phyloP scores from a whole-genome alignment of 2,888 invertebrate genomes.

The Eutolmus rufibarbis region DNA sequence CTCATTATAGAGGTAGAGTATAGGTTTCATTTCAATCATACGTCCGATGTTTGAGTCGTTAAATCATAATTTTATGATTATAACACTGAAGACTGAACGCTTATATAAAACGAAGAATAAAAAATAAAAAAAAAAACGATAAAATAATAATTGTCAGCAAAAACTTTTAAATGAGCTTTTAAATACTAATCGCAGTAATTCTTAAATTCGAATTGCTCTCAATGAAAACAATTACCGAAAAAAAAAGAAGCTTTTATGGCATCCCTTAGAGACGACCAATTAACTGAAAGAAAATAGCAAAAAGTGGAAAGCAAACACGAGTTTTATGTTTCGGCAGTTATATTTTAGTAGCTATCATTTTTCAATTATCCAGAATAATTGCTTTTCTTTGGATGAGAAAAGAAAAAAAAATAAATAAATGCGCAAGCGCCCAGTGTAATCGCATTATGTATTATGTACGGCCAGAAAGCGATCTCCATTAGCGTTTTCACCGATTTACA shows the following conservation, averaged over 20 bases:
- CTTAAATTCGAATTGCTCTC: background rate
- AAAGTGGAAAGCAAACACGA: background rate
- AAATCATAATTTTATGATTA: background rate
- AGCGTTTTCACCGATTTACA: conserved; percentile 17
- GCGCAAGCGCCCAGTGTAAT: background rate
- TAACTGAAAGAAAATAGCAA: background rate
- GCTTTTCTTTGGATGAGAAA: background rate
- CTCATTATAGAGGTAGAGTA: too few relatives aligned
- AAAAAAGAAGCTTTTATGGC: background rate
- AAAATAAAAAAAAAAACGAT: background rate
- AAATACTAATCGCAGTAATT: background rate
- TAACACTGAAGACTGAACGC: too few relatives aligned
- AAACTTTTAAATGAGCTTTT: background rate
- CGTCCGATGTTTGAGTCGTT: background rate
- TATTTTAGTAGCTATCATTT: conserved; percentile 4
- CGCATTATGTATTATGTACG: background rate
- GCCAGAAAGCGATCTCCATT: conserved; percentile 9
- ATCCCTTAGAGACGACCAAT: background rate
- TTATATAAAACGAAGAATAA: too few relatives aligned
- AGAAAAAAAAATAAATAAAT: background rate
- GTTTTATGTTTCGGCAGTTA: background rate
- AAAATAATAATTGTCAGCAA: background rate
- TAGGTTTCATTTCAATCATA: background rate
- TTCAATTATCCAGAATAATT: background rate
- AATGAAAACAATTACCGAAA: background rate